Evolutionary conservation across 2,888 invertebrate genomes (phyloP).

Genomic region (Chalcis sispes): DNA sequence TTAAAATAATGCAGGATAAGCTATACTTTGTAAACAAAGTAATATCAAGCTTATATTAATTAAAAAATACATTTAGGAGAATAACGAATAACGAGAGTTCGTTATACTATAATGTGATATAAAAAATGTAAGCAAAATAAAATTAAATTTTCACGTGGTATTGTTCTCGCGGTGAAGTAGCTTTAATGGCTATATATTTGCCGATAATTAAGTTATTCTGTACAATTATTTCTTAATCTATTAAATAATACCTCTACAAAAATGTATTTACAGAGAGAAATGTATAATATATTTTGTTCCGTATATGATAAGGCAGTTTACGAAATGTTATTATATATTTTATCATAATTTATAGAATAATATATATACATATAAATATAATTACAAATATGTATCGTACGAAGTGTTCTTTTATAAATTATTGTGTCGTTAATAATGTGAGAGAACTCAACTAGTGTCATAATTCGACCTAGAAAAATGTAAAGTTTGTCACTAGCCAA

Average conservation of each 20-base stretch:
- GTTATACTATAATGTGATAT: too few relatives aligned
- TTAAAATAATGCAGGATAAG: too few relatives aligned
- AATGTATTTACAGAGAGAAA: conserved; percentile 18
- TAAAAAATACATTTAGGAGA: too few relatives aligned
- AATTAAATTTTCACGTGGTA: not conserved
- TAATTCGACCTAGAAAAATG: conserved; percentile 47
- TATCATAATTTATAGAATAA: conserved; percentile 40
- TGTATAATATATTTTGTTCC: conserved; percentile 45
- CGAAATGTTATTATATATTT: conserved; percentile 32
- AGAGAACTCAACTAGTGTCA: conserved; percentile 38
- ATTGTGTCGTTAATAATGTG: conserved; percentile 30
- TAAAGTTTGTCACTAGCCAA: conserved; percentile 51
- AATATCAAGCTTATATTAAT: too few relatives aligned
- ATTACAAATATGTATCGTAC: conserved; percentile 3
- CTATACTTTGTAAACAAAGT: too few relatives aligned
- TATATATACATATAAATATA: conserved; percentile 11
- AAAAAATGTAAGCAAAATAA: too few relatives aligned
- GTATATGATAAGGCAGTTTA: conserved; percentile 25
- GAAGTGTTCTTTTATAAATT: conserved; percentile 30
- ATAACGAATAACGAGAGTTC: too few relatives aligned
- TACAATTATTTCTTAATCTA: conserved; percentile 32
- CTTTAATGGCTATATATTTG: conserved; percentile 3
- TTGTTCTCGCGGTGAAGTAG: not conserved
- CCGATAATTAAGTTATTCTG: not conserved
- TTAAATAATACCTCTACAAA: not conserved